Percentiles rank a stretch among this genome's conserved stretches.
These are phyloP conservation scores for Embiotoca jacksoni DNA, from an alignment of 2,113 vertebrate genomes.

Conservation along the genomic window DNA sequence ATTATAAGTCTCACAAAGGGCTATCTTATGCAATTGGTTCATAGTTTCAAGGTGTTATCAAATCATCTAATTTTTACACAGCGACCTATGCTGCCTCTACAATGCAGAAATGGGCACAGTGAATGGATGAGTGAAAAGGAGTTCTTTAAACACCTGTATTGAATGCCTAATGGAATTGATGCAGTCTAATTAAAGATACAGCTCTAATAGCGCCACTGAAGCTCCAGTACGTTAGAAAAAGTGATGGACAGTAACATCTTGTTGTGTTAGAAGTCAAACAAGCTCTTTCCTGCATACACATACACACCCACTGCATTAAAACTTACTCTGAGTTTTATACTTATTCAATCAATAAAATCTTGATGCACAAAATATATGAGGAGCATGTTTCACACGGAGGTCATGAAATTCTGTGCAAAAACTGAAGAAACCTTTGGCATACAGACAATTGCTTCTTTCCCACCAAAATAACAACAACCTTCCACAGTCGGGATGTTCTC, in stretches of 20 bases:
- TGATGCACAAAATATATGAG: conserved; percentile 33
- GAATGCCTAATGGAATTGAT: conserved; percentile 73
- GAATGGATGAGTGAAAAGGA: conserved; percentile 48
- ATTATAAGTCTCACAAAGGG: background rate
- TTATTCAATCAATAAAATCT: conserved; percentile 37
- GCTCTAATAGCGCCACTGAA: conserved; percentile 56
- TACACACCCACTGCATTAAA: background rate
- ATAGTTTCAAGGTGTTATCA: background rate
- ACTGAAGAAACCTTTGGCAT: conserved; percentile 26
- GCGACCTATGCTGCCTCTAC: background rate
- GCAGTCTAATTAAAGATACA: conserved; percentile 63
- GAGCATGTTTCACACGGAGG: conserved; percentile 5
- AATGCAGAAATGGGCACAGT: background rate
- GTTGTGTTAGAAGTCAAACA: conserved; percentile 18
- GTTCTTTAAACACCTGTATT: conserved; percentile 56
- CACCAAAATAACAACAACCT: conserved; percentile 12
- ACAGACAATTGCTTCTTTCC: conserved; percentile 23
- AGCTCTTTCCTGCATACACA: conserved; percentile 13
- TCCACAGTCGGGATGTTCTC: conserved; percentile 43
- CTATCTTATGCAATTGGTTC: background rate
- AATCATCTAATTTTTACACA: background rate
- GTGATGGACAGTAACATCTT: conserved; percentile 42
- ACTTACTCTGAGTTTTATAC: conserved; percentile 2
- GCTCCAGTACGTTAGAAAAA: conserved; percentile 36
- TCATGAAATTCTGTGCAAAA: conserved; percentile 15